Percentiles rank a stretch among this genome's conserved stretches.
These are phyloP conservation scores for Pteronotus mesoamericanus DNA, from an alignment of 2,797 vertebrate species.

Conservation along the genomic window DNA sequence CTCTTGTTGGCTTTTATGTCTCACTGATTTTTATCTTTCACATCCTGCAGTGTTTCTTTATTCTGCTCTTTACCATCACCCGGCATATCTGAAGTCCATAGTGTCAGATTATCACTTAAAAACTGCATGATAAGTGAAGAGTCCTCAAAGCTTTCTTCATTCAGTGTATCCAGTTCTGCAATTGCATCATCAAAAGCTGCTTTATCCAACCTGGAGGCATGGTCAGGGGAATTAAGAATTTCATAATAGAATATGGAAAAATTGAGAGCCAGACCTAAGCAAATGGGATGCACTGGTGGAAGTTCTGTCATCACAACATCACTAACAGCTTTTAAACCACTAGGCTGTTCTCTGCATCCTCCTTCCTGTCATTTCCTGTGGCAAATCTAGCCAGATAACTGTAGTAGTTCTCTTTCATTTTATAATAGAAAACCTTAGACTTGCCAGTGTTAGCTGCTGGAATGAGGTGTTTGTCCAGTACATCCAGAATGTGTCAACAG, in stretches of 20 bases:
- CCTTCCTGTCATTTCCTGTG: slow-evolving; percentile 97
- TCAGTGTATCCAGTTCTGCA: slow-evolving; percentile 99
- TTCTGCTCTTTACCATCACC: slow-evolving; percentile 96
- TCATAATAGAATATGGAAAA: slow-evolving; percentile 99
- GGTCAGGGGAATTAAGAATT: slow-evolving; percentile 99
- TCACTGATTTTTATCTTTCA: too few relatives aligned
- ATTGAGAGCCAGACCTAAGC: slow-evolving; percentile 97
- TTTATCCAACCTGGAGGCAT: slow-evolving; percentile 99
- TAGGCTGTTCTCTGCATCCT: slow-evolving; percentile 97
- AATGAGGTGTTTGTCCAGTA: slow-evolving; percentile 98
- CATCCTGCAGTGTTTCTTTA: too few relatives aligned
- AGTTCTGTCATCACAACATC: slow-evolving; percentile 97
- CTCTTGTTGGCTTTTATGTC: too few relatives aligned
- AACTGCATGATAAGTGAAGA: slow-evolving; percentile 99
- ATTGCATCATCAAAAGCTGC: slow-evolving; percentile 98
- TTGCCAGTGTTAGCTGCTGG: slow-evolving; percentile 95
- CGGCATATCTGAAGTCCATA: slow-evolving; percentile 99
- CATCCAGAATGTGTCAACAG: slow-evolving; percentile 98
- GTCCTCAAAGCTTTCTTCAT: slow-evolving; percentile 99
- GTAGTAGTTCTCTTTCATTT: slow-evolving; percentile 99
- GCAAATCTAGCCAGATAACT: slow-evolving; percentile 99
- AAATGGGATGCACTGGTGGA: slow-evolving; percentile 96
- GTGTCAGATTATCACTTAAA: slow-evolving; percentile 99
- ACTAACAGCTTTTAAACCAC: slow-evolving; percentile 98
- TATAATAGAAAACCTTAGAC: slow-evolving; percentile 99